These are phyloP conservation scores for Centruroides sculpturatus DNA, from an alignment of 1,140 invertebrate species.

Conservation along the genomic window DNA sequence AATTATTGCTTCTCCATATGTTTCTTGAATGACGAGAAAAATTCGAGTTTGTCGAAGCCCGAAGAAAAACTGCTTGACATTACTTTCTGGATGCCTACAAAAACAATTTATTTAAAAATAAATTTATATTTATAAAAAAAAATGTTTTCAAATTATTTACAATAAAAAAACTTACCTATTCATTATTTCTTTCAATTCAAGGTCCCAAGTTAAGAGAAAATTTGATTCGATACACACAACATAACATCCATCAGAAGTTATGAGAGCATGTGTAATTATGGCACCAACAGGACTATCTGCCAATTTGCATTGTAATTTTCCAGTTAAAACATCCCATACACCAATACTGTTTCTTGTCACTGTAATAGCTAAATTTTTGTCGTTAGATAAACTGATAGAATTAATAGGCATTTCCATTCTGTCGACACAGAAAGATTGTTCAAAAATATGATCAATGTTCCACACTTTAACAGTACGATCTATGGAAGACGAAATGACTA, in stretches of 20 bases:
- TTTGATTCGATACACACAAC: constrained; percentile 83
- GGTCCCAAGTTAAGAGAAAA: constrained; percentile 69
- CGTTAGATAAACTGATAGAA: constrained; percentile 61
- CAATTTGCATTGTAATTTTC: constrained; percentile 64
- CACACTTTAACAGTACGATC: constrained; percentile 97
- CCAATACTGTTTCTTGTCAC: constrained; percentile 86
- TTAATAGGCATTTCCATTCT: constrained; percentile 91
- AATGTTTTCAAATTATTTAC: background rate
- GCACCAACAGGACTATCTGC: constrained; percentile 84
- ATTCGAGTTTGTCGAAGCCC: no score
- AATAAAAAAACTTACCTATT: background rate
- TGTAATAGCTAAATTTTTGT: constrained; percentile 59
- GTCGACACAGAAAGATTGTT: constrained; percentile 91
- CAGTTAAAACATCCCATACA: constrained; percentile 79
- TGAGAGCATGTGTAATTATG: constrained; percentile 81
- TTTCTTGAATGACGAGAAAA: no score
- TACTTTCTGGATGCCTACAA: background rate
- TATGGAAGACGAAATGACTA: constrained; percentile 85
- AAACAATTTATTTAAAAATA: background rate
- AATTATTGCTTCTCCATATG: no score
- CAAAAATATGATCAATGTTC: constrained; percentile 98
- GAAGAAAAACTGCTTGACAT: no score
- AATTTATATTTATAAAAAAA: background rate
- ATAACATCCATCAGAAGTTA: constrained; percentile 67
- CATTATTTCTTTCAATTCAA: constrained; percentile 53